Evolutionary conservation across 2,797 vertebrate species (phyloP).

Genomic region (Sardinella longiceps): DNA sequence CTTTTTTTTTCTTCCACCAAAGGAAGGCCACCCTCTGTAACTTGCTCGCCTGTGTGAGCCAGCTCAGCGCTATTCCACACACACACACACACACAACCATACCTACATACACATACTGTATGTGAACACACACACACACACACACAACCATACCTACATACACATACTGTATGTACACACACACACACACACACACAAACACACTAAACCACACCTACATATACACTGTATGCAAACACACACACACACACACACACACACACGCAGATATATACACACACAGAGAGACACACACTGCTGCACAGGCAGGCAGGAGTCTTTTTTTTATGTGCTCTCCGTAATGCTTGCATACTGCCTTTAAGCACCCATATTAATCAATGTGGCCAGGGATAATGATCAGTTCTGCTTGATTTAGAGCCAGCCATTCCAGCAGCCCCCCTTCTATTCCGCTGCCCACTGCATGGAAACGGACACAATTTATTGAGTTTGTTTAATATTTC

Average conservation of each 20-base stretch:
- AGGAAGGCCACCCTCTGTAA: slow-evolving; percentile 1
- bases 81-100: slow-evolving; percentile 16
- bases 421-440: slow-evolving; percentile 1
- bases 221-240: too few species aligned
- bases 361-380: slow-evolving; percentile 49
- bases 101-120: background rate
- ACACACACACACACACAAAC: slow-evolving; percentile 6
- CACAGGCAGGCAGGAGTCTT: background rate
- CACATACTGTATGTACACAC: too few species aligned
- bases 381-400: slow-evolving; percentile 38
- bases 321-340: slow-evolving; percentile 29
- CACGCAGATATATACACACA: too few species aligned
- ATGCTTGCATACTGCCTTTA: slow-evolving; percentile 47
- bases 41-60: background rate
- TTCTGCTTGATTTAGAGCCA: slow-evolving; percentile 43
- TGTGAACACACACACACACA: too few species aligned
- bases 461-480: slow-evolving; percentile 35
- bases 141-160: background rate
- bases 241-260: background rate
- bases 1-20: background rate
- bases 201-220: too few species aligned
- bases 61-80: slow-evolving; percentile 4
- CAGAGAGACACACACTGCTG: too few species aligned
- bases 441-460: slow-evolving; percentile 9
- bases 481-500: slow-evolving; percentile 45